Evolutionary conservation across 1,140 invertebrate genomes (phyloP).

Genomic region (Planococcus citri): DNA sequence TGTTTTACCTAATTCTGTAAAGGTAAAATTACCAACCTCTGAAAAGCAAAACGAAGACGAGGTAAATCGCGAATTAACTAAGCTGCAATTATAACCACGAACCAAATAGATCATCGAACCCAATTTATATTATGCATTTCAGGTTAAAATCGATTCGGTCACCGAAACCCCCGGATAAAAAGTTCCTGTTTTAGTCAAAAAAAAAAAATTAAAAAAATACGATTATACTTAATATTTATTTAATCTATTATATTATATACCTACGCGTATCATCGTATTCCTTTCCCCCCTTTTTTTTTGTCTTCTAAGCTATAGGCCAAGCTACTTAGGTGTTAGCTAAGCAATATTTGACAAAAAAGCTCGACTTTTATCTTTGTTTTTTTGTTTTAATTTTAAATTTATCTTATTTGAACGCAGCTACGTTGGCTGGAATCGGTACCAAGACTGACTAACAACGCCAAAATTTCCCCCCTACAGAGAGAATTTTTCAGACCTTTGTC

Average conservation of each 20-base stretch:
- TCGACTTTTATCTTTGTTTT: background rate
- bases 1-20: background rate
- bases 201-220: no score
- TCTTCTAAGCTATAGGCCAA: constrained; percentile 5
- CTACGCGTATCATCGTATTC: background rate
- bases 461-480: background rate
- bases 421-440: background rate
- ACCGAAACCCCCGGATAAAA: background rate
- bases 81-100: background rate
- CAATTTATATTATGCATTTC: background rate
- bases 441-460: background rate
- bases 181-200: constrained; percentile 14
- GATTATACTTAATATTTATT: background rate
- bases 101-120: no score
- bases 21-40: background rate
- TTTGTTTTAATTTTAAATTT: background rate
- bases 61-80: background rate
- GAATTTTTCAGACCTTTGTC: no score
- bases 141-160: background rate
- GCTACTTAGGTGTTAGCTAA: constrained; percentile 9
- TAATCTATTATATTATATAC: background rate
- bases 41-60: background rate
- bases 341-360: background rate
- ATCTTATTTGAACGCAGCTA: background rate
- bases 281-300: background rate